Evolutionary conservation across 2,888 invertebrate genomes (phyloP).

Genomic region (Plutella xylostella): DNA sequence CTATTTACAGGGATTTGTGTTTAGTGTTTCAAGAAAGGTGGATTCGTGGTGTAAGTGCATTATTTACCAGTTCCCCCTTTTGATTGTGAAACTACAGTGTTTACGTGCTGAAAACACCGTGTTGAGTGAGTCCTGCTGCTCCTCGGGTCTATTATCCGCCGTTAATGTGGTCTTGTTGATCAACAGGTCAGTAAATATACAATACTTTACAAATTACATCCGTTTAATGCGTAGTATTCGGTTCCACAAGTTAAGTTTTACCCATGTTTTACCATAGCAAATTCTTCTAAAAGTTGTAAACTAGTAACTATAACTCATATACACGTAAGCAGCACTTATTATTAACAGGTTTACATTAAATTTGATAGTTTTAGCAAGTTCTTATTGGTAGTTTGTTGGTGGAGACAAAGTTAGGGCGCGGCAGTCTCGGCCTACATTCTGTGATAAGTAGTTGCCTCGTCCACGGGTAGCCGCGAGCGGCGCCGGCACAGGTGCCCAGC

Average conservation of each 20-base stretch:
- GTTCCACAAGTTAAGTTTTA: not conserved
- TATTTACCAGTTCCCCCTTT: slow-evolving; percentile 56
- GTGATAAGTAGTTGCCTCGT: slow-evolving; percentile 18
- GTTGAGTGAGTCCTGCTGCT: slow-evolving; percentile 33
- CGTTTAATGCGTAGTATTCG: not conserved
- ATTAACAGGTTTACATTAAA: too few species aligned
- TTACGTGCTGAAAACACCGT: slow-evolving; percentile 55
- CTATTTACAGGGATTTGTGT: slow-evolving; percentile 38
- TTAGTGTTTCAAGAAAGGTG: slow-evolving; percentile 46
- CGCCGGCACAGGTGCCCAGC: slow-evolving; percentile 13
- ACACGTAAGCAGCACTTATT: too few species aligned
- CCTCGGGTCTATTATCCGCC: slow-evolving; percentile 40
- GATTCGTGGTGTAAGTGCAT: slow-evolving; percentile 47
- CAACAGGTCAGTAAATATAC: slow-evolving; percentile 15
- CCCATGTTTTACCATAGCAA: not conserved
- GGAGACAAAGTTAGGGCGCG: too few species aligned
- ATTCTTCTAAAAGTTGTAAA: not conserved
- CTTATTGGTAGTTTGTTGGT: too few species aligned
- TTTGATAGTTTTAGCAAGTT: too few species aligned
- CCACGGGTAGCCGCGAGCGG: not conserved
- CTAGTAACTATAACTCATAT: not conserved
- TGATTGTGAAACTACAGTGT: slow-evolving; percentile 56
- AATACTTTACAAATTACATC: too few species aligned
- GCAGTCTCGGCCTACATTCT: slow-evolving; percentile 52
- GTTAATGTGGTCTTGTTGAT: slow-evolving; percentile 66